These are phyloP conservation scores for Meiosimyza platycephala DNA, from an alignment of 2,888 invertebrate species.

Conservation along the genomic window DNA sequence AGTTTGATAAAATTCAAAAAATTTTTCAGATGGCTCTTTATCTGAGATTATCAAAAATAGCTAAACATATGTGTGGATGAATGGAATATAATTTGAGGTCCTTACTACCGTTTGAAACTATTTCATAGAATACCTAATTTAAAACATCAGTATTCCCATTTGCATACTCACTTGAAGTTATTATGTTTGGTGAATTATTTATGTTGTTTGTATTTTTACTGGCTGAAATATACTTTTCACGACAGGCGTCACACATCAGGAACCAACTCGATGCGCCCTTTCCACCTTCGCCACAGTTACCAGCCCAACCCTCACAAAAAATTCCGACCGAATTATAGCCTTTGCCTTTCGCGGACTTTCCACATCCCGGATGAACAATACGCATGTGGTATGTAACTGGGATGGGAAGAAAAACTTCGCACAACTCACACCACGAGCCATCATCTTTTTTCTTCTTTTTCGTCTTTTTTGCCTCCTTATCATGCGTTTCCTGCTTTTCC, in stretches of 20 bases:
- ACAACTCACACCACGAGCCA: slow-evolving; percentile 82
- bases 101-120: too few relatives aligned
- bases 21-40: too few relatives aligned
- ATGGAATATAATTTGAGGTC: too few relatives aligned
- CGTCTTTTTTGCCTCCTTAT: slow-evolving; percentile 61
- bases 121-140: background rate
- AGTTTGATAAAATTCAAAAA: too few relatives aligned
- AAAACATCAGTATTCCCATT: background rate
- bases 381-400: slow-evolving; percentile 95
- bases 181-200: slow-evolving; percentile 62
- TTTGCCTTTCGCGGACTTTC: slow-evolving; percentile 83
- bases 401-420: slow-evolving; percentile 78
- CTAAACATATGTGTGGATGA: too few relatives aligned
- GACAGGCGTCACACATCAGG: slow-evolving; percentile 90
- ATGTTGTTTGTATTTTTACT: slow-evolving; percentile 64
- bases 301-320: slow-evolving; percentile 89
- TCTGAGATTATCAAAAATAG: too few relatives aligned
- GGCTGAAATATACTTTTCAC: slow-evolving; percentile 75
- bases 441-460: slow-evolving; percentile 66
- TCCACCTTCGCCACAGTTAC: slow-evolving; percentile 88
- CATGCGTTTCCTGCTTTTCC: slow-evolving; percentile 49
- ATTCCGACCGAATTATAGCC: slow-evolving; percentile 93
- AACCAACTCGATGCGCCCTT: slow-evolving; percentile 87
- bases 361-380: slow-evolving; percentile 90
- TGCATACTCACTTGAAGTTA: slow-evolving; percentile 45